These are phyloP conservation scores for Melinaea menophilus DNA, from an alignment of 2,888 invertebrate species.

Conservation along the genomic window DNA sequence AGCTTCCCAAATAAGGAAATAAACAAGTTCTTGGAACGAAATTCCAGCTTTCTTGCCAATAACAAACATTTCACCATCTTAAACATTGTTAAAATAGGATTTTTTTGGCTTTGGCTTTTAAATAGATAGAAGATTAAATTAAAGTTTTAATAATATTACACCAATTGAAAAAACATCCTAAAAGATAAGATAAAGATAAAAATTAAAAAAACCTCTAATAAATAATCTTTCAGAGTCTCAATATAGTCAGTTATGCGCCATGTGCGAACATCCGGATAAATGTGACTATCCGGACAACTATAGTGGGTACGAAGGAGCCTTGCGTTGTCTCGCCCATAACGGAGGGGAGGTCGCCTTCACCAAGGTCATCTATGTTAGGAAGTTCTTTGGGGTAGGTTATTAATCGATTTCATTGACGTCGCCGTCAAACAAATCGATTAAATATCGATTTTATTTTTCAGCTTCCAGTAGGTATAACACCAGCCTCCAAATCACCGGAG, in stretches of 20 bases:
- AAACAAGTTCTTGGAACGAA: background rate
- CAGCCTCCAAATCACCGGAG: constrained; percentile 77
- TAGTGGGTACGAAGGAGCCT: constrained; percentile 92
- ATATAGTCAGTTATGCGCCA: constrained; percentile 86
- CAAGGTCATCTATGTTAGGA: constrained; percentile 87
- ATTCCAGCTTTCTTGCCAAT: background rate
- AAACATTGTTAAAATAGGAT: too few species aligned
- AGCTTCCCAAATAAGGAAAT: background rate
- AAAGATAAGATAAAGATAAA: too few species aligned
- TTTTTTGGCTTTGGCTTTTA: too few species aligned
- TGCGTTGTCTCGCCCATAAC: constrained; percentile 88
- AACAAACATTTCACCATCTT: too few species aligned
- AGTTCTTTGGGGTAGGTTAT: constrained; percentile 84
- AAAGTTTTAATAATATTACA: too few species aligned
- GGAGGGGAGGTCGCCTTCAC: constrained; percentile 92
- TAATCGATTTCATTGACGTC: background rate
- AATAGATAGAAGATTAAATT: too few species aligned
- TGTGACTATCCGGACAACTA: constrained; percentile 90
- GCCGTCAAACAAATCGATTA: background rate
- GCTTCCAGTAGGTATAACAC: constrained; percentile 80
- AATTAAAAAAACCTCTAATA: background rate
- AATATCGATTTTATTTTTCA: constrained; percentile 36
- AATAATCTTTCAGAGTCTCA: constrained; percentile 77
- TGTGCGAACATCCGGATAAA: constrained; percentile 85
- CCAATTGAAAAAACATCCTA: too few species aligned